Base-by-base conservation (phyloP, 1,140 invertebrate species). In the Lepeophtheirus salmonis region DNA sequence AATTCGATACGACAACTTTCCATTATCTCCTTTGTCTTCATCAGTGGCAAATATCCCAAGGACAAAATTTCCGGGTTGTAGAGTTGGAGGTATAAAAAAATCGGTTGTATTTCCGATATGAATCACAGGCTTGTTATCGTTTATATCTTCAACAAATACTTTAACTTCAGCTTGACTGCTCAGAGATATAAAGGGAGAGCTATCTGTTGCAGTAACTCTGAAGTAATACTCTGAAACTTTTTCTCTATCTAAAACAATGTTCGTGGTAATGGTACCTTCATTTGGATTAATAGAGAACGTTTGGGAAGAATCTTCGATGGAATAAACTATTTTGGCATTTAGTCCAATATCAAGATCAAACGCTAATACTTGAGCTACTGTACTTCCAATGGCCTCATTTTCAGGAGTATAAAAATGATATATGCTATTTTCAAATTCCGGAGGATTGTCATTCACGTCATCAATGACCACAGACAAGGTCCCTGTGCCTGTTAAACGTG, bases 391-490 rank as follows among this genome's bases (percentile, higher is more conserved):
- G 16, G 16, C 26, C 18, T 21, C 51, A 55, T 70, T 68, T 62
- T 70, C 69, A 10, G 49, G 50, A 2, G 69, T 60, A 13, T 51
- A 21, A 21, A 64, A 55, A 24, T 16, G 41, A 51, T 66, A 68
- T n/a, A 54, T 20, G 13, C 26, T 50, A 18, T 52, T 55, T 23
- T 60, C 60, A 64, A 76, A 76, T 12, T 64, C 48, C 2, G 73
- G 74, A 14, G 62, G 52, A 64, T 75, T 72, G 64, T 75, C 75
- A 63, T 75, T 76, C 14, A 68, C 81, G 69, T 96, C 91, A 70
- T 89, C 80, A 3, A 97, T 87, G 51, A 89, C 74, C 30, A 98
- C 80, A 65, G 78, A 79, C 1, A 97, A 81, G 26, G 82, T 83
- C 26, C 88, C 87, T 1, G 86, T 84, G 55, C 86, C 88, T 14